These are phyloP conservation scores for Teleogryllus oceanicus DNA, from an alignment of 2,888 invertebrate species.

Conservation along the genomic window DNA sequence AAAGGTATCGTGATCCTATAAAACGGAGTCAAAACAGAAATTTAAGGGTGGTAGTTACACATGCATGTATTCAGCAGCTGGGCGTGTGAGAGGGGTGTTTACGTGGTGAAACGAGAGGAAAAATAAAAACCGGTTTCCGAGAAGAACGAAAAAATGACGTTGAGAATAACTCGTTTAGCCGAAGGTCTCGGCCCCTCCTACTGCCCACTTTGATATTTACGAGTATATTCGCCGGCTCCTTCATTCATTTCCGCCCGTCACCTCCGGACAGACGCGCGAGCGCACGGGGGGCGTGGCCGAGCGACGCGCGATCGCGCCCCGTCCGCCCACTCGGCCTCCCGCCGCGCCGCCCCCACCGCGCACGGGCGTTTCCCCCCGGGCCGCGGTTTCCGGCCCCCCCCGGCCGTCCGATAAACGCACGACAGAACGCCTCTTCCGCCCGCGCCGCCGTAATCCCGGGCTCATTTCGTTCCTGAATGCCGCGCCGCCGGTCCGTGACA, in stretches of 20 bases:
- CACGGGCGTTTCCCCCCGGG: no score
- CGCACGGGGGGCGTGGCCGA: neutral
- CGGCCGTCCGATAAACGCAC: neutral
- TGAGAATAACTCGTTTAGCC: neutral
- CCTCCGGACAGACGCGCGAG: neutral
- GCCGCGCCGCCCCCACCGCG: neutral
- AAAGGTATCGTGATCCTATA: neutral
- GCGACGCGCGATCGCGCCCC: neutral
- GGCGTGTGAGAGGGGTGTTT: neutral
- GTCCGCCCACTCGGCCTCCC: neutral
- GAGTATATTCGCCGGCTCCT: neutral
- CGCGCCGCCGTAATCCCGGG: neutral
- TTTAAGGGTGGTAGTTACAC: neutral
- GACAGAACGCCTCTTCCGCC: constrained; percentile 18
- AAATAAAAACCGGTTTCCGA: neutral
- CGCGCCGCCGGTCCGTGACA: neutral
- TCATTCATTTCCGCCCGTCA: neutral
- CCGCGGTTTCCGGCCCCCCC: neutral
- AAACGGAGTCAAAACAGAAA: neutral
- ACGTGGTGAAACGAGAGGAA: neutral
- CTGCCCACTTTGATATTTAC: neutral
- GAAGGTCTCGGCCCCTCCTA: neutral
- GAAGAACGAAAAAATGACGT: neutral
- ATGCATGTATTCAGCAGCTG: constrained; percentile 3
- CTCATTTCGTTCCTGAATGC: neutral